These are phyloP conservation scores for Deilephila porcellus DNA, from an alignment of 2,888 invertebrate species.

Conservation along the genomic window DNA sequence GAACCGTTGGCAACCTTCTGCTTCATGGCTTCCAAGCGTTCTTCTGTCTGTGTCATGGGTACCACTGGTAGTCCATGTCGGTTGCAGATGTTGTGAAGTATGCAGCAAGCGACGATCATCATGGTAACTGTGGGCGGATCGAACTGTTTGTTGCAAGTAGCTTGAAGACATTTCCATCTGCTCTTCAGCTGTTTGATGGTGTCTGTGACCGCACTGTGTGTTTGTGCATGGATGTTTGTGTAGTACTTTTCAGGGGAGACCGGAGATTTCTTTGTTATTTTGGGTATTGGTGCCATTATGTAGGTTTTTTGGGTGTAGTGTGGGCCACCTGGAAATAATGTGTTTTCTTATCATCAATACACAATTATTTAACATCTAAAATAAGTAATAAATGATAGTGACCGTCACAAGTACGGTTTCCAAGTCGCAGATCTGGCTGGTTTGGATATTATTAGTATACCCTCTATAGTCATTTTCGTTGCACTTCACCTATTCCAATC, in stretches of 20 bases:
- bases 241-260: slow-evolving; percentile 76
- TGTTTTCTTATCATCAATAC: not conserved
- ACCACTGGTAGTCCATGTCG: slow-evolving; percentile 57
- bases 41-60: slow-evolving; percentile 71
- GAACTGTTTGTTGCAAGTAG: slow-evolving; percentile 75
- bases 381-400: no score
- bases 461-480: no score
- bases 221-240: slow-evolving; percentile 65
- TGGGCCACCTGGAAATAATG: slow-evolving; percentile 60
- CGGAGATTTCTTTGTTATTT: slow-evolving; percentile 75
- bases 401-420: no score
- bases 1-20: slow-evolving; percentile 77
- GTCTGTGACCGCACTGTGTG: slow-evolving; percentile 59
- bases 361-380: no score
- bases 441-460: no score
- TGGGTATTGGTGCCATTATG: slow-evolving; percentile 75
- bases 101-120: slow-evolving; percentile 72
- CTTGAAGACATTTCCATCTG: slow-evolving; percentile 76
- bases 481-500: no score
- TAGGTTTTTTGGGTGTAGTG: slow-evolving; percentile 71
- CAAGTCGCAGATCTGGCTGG: no score
- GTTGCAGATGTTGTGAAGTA: slow-evolving; percentile 72
- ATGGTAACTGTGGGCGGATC: slow-evolving; percentile 67
- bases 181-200: slow-evolving; percentile 76
- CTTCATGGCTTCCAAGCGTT: slow-evolving; percentile 74